Evolutionary conservation across 1,140 invertebrate species (phyloP).

Genomic region (Aricia agestis): DNA sequence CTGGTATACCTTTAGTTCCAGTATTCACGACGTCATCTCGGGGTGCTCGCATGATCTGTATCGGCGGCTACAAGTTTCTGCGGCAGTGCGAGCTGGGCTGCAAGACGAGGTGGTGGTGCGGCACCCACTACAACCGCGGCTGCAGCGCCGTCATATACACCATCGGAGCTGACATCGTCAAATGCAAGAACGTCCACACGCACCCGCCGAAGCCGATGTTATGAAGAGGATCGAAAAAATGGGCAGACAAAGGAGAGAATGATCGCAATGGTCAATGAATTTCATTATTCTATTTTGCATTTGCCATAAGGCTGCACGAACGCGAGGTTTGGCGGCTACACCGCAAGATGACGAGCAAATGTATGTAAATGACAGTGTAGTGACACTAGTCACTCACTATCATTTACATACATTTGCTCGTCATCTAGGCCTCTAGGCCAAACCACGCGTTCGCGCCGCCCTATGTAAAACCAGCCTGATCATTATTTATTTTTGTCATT

Average conservation of each 20-base stretch:
- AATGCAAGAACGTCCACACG: constrained; percentile 41
- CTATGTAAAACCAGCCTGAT: too few relatives aligned
- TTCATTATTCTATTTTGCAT: neutral
- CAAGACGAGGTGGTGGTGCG: constrained; percentile 53
- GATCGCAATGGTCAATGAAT: too few relatives aligned
- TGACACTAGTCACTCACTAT: too few relatives aligned
- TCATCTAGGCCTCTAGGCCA: too few relatives aligned
- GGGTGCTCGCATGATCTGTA: constrained; percentile 35
- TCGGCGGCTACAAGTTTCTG: constrained; percentile 39
- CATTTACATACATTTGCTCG: too few relatives aligned
- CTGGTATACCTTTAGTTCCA: constrained; percentile 32
- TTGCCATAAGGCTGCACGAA: too few relatives aligned
- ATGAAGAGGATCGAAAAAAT: constrained; percentile 3
- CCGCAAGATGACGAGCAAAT: too few relatives aligned
- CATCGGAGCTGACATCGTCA: constrained; percentile 37
- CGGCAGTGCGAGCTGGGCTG: constrained; percentile 33
- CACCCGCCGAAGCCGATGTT: constrained; percentile 36
- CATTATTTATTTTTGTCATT: too few relatives aligned
- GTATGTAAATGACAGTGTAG: too few relatives aligned
- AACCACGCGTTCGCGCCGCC: too few relatives aligned
- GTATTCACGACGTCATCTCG: constrained; percentile 35
- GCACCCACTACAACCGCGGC: constrained; percentile 43
- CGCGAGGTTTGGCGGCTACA: too few relatives aligned
- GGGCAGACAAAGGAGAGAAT: too few relatives aligned
- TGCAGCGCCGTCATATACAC: constrained; percentile 51